Evolutionary conservation across 2,113 vertebrate species (phyloP), one percentile per base, ranked within the genome.

Genomic region (Nycticebus coucang): DNA sequence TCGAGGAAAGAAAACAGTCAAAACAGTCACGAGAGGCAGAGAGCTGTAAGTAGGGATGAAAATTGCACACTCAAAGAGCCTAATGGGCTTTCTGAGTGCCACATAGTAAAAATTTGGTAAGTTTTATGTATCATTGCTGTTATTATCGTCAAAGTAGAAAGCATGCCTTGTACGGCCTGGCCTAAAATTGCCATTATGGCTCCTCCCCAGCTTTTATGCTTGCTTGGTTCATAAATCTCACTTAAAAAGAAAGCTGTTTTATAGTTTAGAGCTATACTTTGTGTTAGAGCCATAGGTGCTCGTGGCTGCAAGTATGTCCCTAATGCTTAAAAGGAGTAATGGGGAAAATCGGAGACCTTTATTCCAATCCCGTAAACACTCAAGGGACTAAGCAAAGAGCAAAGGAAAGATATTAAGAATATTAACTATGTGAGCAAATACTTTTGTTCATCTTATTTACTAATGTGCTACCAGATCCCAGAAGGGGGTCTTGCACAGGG

Each of bases 401-500:
- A 7, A 17, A 80, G 41, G 30, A 69, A 72, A 74, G 28, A 55
- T 26, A 18, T 50, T 18, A 91, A 30, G 7, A 7, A 14, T 19
- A 21, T 4, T 33, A 55, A 55, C 8, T 74, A 41, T 33, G 14
- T 21, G 2, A 1, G 28, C 9, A 59, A 74, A 28, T 18, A 18
- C 1, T 68, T 59, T 35, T 78, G 18, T 12, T 68, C 21, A 41
- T 72, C 87, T 85, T 37, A 77, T 15, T 69, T 41, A 53, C 5
- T 30, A n/a, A 33, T 66, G 41, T 15, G 28, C 68, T 10, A 4
- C 30, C 26, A 59, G 50, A 55, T 60, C 37, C 57, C 53, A 45
- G 15, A 33, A 35, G 0, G 1, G 2, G 17, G 1, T 1, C 10
- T 53, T 80, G 18, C 5, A 12, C 28, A 18, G 5, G 13, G 60